phyloP scores from a whole-genome alignment of 2,888 invertebrate species.

The Drosophila mercatorum region DNA sequence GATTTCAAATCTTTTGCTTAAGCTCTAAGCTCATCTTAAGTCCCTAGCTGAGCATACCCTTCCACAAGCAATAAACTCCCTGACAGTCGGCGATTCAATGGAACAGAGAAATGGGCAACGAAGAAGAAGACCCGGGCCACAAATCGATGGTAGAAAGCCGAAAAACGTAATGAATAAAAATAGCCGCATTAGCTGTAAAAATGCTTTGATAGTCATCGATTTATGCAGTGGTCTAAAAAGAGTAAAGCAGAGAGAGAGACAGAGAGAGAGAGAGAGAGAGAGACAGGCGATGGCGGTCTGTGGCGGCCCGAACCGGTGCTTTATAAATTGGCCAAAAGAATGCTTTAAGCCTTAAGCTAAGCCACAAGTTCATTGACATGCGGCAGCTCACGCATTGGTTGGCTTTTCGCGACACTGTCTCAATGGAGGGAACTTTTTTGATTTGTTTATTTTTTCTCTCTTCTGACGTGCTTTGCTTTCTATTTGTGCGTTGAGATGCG shows the following conservation, averaged over 20 bases:
- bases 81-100: constrained; percentile 35
- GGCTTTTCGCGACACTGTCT: constrained; percentile 62
- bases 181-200: constrained; percentile 80
- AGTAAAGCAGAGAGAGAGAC: constrained; percentile 1
- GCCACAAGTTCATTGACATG: constrained; percentile 73
- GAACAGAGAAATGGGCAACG: constrained; percentile 28
- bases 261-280: too few species aligned
- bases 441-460: constrained; percentile 16
- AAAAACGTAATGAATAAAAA: constrained; percentile 80
- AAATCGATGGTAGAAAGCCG: constrained; percentile 64
- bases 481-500: constrained; percentile 52
- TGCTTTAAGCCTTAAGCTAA: constrained; percentile 67
- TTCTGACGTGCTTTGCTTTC: constrained; percentile 51
- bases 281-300: constrained; percentile 4
- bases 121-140: constrained; percentile 14
- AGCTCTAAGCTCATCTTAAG: too few species aligned
- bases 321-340: constrained; percentile 75
- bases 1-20: too few species aligned
- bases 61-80: background rate
- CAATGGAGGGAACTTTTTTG: constrained; percentile 24
- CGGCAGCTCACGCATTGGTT: constrained; percentile 40
- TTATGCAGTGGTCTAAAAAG: constrained; percentile 38
- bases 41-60: background rate
- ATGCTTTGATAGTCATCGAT: constrained; percentile 76
- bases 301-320: constrained; percentile 43